Conservation (phyloP, 2,113 vertebrate species). For the Pristiophorus japonicus region DNA sequence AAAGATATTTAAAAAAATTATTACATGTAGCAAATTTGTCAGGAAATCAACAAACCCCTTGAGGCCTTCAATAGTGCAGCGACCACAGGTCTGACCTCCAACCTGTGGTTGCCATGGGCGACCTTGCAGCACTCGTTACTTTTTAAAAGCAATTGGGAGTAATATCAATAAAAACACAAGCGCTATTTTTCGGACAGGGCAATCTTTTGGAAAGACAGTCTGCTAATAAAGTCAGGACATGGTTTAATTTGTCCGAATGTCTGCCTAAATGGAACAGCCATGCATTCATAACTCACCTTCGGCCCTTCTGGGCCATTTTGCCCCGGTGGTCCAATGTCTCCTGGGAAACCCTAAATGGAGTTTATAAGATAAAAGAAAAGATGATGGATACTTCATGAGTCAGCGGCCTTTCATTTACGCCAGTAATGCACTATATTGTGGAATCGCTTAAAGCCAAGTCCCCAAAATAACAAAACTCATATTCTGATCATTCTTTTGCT, state of each 20-base stretch:
- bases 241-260: background rate
- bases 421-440: background rate
- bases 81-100: background rate
- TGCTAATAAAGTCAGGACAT: background rate
- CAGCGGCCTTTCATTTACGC: background rate
- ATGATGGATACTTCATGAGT: background rate
- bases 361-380: background rate
- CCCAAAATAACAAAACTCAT: background rate
- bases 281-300: conserved; percentile 69
- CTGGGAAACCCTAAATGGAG: conserved; percentile 81
- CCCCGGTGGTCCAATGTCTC: conserved; percentile 91
- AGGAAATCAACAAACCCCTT: background rate
- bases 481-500: background rate
- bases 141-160: background rate
- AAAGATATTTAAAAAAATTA: background rate
- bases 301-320: conserved; percentile 86
- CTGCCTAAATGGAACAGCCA: background rate
- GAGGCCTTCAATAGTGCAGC: background rate
- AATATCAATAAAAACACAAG: background rate
- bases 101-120: background rate
- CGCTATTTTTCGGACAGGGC: too few relatives aligned
- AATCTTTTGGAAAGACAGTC: too few relatives aligned
- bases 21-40: background rate
- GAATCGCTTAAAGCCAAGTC: background rate
- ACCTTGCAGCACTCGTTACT: background rate